These are phyloP conservation scores for Luperina nickerlii DNA, from an alignment of 2,888 invertebrate genomes.

Conservation along the genomic window DNA sequence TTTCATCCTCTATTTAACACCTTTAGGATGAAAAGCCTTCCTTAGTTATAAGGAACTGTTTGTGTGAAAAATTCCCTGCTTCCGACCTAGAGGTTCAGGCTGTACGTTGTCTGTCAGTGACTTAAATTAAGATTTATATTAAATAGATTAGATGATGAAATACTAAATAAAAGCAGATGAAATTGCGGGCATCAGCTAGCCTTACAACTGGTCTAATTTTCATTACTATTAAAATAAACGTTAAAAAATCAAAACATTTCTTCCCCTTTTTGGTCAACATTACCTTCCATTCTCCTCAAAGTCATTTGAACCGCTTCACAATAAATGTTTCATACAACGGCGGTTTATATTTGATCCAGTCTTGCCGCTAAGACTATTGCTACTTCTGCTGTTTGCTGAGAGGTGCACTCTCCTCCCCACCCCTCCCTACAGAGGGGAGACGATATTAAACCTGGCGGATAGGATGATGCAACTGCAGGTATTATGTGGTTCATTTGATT, in stretches of 20 bases:
- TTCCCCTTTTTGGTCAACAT: background rate
- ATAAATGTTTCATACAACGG: slow-evolving; percentile 42
- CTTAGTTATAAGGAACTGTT: background rate
- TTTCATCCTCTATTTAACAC: too few species aligned
- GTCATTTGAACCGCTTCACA: slow-evolving; percentile 12
- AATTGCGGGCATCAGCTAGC: too few species aligned
- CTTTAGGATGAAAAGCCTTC: background rate
- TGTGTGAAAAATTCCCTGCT: background rate
- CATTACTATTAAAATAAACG: background rate
- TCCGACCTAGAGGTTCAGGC: background rate
- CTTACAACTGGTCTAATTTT: background rate
- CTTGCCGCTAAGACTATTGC: slow-evolving; percentile 52
- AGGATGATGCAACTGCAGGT: slow-evolving; percentile 6
- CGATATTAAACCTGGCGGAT: slow-evolving; percentile 35
- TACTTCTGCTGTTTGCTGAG: slow-evolving; percentile 47
- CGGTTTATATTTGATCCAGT: slow-evolving; percentile 41
- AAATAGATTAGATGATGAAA: background rate
- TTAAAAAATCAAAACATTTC: background rate
- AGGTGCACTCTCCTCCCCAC: slow-evolving; percentile 6
- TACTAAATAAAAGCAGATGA: background rate
- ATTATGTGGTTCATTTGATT: slow-evolving; percentile 4
- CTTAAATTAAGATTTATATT: background rate
- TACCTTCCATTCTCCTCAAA: background rate
- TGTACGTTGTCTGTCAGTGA: too few species aligned
- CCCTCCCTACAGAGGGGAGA: background rate